Evolutionary conservation across 2,888 invertebrate genomes (phyloP), one percentile per base, ranked within the genome.

Genomic region (Sphinx pinastri): DNA sequence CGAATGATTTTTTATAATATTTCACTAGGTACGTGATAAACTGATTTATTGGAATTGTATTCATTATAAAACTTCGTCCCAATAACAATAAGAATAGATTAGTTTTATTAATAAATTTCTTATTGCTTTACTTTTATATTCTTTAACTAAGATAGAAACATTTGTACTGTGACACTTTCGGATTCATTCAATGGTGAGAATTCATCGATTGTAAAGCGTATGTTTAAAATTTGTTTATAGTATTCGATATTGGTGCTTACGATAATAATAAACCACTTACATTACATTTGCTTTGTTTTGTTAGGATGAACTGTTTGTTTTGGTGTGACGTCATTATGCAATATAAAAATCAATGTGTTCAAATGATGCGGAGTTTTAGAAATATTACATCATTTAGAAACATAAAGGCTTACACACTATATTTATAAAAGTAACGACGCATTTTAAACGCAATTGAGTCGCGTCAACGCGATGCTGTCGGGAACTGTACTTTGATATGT

Each of bases 191-290:
- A 57, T n/a, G 58, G 38, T 68, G 47, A 68, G 14, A 57, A 13
- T 7, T 58, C 31, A 49, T 63, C 49, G 49, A 47, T 57, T 70
- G 47, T 67, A 19, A 31, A 51, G 47, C 68, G 49, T 67, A 67
- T 55, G 19, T 47, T 63, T 70, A 70, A 70, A 75, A 72, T 60
- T 63, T 49, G 47, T 63, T 63, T 13, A 79, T 82, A 80, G 74
- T 83, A 84, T 85, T 85, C 77, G 84, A 83, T 84, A 84, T 87
- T 88, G 90, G 89, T 90, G 90, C 90, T 90, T 90, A 81, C 80
- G 82, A 85, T 75, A 82, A 81, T 85, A 84, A 83, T 81, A 83
- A 78, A 82, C 76, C 74, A 83, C 59, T 81, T 80, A 83, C 87
- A 79, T 80, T 70, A 70, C 72, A 72, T 69, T 72, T 57, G 70